Evolutionary conservation across 2,113 vertebrate species (phyloP).

Genomic region (Felis chaus): DNA sequence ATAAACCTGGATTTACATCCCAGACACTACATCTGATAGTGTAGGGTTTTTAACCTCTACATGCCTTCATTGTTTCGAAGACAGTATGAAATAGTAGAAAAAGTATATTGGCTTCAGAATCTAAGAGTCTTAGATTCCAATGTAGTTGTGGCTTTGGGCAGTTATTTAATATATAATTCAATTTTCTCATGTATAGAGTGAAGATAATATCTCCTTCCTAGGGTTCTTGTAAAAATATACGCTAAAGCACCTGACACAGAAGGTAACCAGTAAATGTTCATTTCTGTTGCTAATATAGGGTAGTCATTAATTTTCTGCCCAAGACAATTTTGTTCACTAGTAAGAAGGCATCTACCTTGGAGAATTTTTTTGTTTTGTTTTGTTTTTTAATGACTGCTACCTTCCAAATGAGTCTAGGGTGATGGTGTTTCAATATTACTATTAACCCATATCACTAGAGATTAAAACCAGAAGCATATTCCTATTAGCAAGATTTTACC

Average conservation of each 20-base stretch:
- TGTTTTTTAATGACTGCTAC: background rate
- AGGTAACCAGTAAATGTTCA: background rate
- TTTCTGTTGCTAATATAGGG: background rate
- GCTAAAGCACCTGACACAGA: background rate
- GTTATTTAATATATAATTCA: background rate
- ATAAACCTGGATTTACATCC: background rate
- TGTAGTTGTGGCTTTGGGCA: background rate
- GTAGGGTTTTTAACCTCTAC: background rate
- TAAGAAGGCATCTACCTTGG: background rate
- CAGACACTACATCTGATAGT: background rate
- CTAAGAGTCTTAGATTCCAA: background rate
- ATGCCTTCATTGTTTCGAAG: background rate
- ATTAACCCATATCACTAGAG: background rate
- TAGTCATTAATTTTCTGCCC: constrained; percentile 17
- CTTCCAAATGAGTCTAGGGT: background rate
- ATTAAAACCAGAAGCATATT: constrained; percentile 53
- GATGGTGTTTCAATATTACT: constrained; percentile 4
- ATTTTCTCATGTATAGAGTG: background rate
- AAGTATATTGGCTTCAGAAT: constrained; percentile 1
- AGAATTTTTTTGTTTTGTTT: background rate
- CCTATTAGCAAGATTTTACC: constrained; percentile 47
- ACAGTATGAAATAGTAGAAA: background rate
- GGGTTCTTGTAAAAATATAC: background rate
- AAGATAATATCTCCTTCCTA: background rate
- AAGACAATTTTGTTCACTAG: constrained; percentile 21